phyloP scores from a whole-genome alignment of 1,140 invertebrate species.

The Hesperophylax magnus region DNA sequence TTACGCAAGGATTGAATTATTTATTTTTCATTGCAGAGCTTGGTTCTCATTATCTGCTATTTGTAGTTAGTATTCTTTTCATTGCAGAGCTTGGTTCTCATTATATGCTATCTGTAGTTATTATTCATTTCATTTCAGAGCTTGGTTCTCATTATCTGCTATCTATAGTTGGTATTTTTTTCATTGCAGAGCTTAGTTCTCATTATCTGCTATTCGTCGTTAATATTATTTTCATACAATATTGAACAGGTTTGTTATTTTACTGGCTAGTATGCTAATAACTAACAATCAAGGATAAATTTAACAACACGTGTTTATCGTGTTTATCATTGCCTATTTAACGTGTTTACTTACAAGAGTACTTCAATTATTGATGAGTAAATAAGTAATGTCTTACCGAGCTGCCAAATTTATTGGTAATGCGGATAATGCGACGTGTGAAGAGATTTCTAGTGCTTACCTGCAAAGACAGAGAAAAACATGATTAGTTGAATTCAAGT shows the following conservation, averaged over 20 bases:
- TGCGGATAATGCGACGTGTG: not conserved
- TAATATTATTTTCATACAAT: not conserved
- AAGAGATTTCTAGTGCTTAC: slow-evolving; percentile 2
- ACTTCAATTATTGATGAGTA: not conserved
- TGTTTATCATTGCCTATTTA: no score
- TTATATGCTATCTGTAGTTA: slow-evolving; percentile 9
- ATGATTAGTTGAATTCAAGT: not conserved
- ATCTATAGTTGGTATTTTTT: not conserved
- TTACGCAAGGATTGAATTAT: no score
- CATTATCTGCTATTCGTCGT: slow-evolving; percentile 6
- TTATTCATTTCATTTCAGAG: not conserved
- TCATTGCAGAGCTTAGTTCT: no score
- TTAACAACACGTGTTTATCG: no score
- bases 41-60: not conserved
- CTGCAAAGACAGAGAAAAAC: slow-evolving; percentile 20
- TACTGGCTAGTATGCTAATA: no score
- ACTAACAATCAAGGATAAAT: no score
- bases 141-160: not conserved
- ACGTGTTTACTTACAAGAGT: no score
- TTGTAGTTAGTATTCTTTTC: not conserved
- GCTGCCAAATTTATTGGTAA: not conserved
- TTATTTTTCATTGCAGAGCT: no score
- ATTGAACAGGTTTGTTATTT: no score
- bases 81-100: no score
- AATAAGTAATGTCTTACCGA: not conserved